Conservation (phyloP, 2,113 vertebrate genomes). For the Gnathochromis pfefferi region DNA sequence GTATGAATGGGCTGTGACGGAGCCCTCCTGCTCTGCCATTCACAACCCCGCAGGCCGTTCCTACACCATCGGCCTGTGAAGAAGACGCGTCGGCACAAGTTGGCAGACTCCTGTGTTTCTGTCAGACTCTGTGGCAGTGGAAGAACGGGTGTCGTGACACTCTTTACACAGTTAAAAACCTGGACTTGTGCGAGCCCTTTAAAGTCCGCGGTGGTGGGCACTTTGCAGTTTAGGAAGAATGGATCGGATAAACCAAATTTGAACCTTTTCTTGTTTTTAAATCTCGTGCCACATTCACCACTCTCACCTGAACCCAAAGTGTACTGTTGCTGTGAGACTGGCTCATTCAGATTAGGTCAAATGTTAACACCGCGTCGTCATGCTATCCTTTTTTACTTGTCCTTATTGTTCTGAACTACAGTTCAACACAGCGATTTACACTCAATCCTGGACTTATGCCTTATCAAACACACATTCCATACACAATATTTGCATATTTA, state of each 20-base stretch:
- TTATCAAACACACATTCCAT: constrained; percentile 52
- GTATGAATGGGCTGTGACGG: constrained; percentile 93
- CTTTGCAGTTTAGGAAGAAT: background rate
- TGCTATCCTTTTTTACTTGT: background rate
- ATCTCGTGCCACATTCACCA: background rate
- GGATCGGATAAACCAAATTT: background rate
- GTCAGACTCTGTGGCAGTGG: background rate
- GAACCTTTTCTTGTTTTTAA: background rate
- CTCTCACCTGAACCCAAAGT: background rate
- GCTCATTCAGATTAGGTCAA: background rate
- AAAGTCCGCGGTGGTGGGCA: background rate
- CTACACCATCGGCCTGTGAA: constrained; percentile 88
- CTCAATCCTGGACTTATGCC: constrained; percentile 17
- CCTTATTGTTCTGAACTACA: background rate
- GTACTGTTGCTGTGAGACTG: background rate
- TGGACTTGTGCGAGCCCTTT: background rate
- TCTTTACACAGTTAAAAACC: background rate
- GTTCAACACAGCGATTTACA: background rate
- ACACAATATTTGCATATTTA: background rate
- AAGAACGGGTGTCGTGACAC: background rate
- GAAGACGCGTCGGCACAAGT: background rate
- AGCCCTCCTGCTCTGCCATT: constrained; percentile 85
- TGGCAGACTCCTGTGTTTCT: background rate
- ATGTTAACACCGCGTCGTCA: background rate
- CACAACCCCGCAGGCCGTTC: constrained; percentile 91